Percentiles rank a stretch among this genome's conserved stretches.
These are phyloP conservation scores for Onychomys leucogaster DNA, from an alignment of 2,797 vertebrate species.

Conservation along the genomic window DNA sequence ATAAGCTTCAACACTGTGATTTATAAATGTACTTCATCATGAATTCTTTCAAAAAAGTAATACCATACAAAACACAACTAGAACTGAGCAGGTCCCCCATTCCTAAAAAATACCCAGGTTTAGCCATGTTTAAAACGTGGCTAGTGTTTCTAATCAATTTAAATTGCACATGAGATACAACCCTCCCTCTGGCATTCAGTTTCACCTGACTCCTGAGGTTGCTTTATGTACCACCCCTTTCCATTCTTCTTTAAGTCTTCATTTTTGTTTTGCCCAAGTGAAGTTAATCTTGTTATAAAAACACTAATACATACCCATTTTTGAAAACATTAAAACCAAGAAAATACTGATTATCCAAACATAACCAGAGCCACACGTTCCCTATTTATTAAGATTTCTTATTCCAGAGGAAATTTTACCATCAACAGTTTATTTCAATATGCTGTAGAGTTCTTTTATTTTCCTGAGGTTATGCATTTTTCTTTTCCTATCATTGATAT, in stretches of 20 bases:
- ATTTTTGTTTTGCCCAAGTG: conserved; percentile 6
- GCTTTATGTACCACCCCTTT: background rate
- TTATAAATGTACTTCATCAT: background rate
- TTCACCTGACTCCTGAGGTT: background rate
- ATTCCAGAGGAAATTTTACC: conserved; percentile 24
- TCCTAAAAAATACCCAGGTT: background rate
- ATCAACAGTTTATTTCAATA: background rate
- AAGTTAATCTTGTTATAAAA: conserved; percentile 3
- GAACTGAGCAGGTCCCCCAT: background rate
- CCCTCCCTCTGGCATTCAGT: background rate
- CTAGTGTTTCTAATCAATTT: conserved; percentile 41
- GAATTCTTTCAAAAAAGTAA: background rate
- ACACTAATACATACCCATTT: background rate
- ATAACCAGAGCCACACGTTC: background rate
- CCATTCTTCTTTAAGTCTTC: background rate
- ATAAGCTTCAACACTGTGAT: background rate
- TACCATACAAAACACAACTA: background rate
- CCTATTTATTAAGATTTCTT: conserved; percentile 8
- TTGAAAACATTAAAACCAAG: conserved; percentile 37
- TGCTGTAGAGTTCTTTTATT: background rate
- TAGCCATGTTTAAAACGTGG: background rate
- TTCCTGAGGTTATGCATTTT: conserved; percentile 28
- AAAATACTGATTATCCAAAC: conserved; percentile 13
- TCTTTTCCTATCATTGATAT: background rate
- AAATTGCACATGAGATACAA: background rate